Base-by-base conservation (phyloP, 1,140 invertebrate genomes). In the Meloidogyne floridensis region DNA sequence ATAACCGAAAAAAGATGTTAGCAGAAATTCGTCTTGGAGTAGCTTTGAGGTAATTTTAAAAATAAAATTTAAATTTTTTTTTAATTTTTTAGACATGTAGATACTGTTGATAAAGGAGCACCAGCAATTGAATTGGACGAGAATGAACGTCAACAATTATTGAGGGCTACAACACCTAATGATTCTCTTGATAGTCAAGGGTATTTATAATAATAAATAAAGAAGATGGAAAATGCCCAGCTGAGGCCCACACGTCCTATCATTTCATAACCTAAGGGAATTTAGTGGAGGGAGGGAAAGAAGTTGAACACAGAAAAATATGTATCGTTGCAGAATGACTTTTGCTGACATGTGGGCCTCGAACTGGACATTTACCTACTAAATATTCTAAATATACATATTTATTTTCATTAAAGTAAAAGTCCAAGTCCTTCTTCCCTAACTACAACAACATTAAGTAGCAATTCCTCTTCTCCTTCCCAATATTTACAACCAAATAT, bases 71-170 rank as follows among this genome's bases (percentile, higher is more conserved):
- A 65, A n/a, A 65, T n/a, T 65, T 5, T n/a, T 13, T n/a, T n/a
- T 65, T n/a, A 65, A 65, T 7, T 3, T 59, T 59, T n/a, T n/a
- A 65, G 59, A 18, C 59, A 65, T 65, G 59, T 65, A n/a, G n/a
- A 65, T 65, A 65, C 59, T 65, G 15, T 65, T 65, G 59, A 65
- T 65, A 65, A 65, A 65, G 59, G 59, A 18, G 59, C 15, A 65
- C 59, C 59, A 6, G 59, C n/a, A n/a, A 65, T 65, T n/a, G 59
- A 65, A 65, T 65, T 65, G n/a, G 59, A 65, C n/a, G 59, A 65
- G 6, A n/a, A 65, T 65, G 59, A 65, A 65, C 59, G 59, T 65
- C 59, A 65, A 65, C 59, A 65, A n/a, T 65, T 65, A 65, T 65
- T 65, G n/a, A 65, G 15, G 15, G 15, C 59, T n/a, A 65, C 59